phyloP scores from a whole-genome alignment of 2,113 vertebrate species.

The Hymenochirus boettgeri region DNA sequence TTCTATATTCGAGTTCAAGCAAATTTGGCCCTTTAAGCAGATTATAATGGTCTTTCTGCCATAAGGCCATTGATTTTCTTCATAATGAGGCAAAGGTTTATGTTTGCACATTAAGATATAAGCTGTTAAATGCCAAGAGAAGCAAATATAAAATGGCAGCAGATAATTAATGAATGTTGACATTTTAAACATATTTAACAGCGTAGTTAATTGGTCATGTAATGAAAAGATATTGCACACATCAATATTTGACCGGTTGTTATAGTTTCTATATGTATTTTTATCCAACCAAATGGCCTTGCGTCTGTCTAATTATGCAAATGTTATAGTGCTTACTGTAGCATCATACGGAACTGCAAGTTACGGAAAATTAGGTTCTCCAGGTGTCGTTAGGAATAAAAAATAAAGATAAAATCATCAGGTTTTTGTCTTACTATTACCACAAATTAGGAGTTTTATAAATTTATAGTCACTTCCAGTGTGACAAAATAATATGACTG shows the following conservation, averaged over 20 bases:
- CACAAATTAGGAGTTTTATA: no score
- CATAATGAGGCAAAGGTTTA: slow-evolving; percentile 37
- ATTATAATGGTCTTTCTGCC: slow-evolving; percentile 43
- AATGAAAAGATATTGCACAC: slow-evolving; percentile 3
- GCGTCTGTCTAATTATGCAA: background rate
- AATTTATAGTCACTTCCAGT: no score
- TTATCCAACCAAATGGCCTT: background rate
- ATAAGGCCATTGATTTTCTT: slow-evolving; percentile 41
- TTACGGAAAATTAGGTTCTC: no score
- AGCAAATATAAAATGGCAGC: slow-evolving; percentile 32
- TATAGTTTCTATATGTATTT: slow-evolving; percentile 3
- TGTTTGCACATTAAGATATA: slow-evolving; percentile 42
- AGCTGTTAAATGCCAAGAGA: slow-evolving; percentile 38
- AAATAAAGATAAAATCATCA: no score
- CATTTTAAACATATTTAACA: slow-evolving; percentile 40
- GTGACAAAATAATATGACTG: no score
- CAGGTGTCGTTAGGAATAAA: no score
- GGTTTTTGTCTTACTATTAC: no score
- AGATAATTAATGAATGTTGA: slow-evolving; percentile 38
- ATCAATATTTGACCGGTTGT: slow-evolving; percentile 16
- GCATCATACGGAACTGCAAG: no score
- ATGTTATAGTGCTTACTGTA: background rate
- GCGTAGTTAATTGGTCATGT: slow-evolving; percentile 8
- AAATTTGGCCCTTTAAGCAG: slow-evolving; percentile 37
- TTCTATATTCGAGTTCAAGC: slow-evolving; percentile 2